A percentile compares a stretch with the other conserved stretches of the same genome.
These are phyloP conservation scores for Athalia circularis DNA, from an alignment of 2,888 invertebrate species.

Conservation along the genomic window DNA sequence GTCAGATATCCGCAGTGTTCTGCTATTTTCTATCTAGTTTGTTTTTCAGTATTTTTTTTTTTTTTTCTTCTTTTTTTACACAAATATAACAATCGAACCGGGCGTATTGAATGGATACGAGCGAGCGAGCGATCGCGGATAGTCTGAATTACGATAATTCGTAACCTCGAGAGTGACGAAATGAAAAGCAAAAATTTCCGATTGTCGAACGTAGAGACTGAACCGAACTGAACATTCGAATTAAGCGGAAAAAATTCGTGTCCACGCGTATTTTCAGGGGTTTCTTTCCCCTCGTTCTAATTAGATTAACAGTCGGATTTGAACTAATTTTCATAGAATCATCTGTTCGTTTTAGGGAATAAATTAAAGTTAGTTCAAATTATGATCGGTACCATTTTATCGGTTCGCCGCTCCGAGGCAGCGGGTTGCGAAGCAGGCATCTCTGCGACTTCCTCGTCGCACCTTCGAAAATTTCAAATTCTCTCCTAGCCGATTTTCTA, in stretches of 20 bases:
- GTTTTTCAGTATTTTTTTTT: neutral
- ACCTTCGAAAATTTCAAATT: conserved; percentile 57
- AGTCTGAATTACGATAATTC: too few species aligned
- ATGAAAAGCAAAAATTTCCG: too few species aligned
- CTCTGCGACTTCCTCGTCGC: conserved; percentile 58
- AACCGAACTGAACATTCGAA: too few species aligned
- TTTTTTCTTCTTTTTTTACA: neutral
- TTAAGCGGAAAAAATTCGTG: too few species aligned
- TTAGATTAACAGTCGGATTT: neutral
- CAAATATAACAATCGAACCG: too few species aligned
- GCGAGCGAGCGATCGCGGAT: too few species aligned
- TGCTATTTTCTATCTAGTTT: neutral
- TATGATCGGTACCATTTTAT: conserved; percentile 63
- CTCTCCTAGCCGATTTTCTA: conserved; percentile 38
- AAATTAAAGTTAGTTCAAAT: neutral
- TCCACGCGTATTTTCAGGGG: neutral
- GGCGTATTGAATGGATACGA: too few species aligned
- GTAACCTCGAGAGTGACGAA: too few species aligned
- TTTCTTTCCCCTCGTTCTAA: neutral
- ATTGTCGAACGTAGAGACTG: too few species aligned
- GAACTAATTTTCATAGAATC: neutral
- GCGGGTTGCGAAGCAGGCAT: conserved; percentile 72
- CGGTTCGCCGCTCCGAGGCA: conserved; percentile 70
- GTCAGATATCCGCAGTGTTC: neutral
- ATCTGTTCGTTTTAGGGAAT: neutral